Conservation (phyloP, 1,140 invertebrate species). For the Zaprionus camerounensis region DNA sequence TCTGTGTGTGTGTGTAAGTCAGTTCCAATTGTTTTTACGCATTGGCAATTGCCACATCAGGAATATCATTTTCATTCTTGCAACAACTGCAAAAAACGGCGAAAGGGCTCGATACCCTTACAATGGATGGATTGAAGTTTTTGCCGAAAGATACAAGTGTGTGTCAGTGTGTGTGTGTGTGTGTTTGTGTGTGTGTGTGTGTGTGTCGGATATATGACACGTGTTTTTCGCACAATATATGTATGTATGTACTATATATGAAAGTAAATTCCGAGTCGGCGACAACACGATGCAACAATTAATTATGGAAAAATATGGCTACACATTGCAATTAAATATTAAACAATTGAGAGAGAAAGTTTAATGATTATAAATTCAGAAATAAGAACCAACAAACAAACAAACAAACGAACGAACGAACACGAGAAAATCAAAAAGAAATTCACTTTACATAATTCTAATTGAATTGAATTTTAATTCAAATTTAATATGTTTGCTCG, state of each 20-base stretch:
- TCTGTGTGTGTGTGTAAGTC: background rate
- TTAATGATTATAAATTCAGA: background rate
- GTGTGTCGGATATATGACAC: no score
- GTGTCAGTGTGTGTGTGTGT: background rate
- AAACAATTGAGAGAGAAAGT: background rate
- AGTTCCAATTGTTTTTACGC: background rate
- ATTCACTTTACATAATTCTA: background rate
- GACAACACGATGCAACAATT: conserved; percentile 2
- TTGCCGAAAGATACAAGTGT: background rate
- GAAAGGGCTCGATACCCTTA: background rate
- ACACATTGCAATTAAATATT: conserved; percentile 8
- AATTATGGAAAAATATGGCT: conserved; percentile 1
- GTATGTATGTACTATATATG: background rate
- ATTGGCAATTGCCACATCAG: background rate
- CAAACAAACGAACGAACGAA: background rate
- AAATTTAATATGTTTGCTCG: background rate
- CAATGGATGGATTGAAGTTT: background rate
- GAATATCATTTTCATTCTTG: background rate
- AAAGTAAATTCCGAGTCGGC: conserved; percentile 5
- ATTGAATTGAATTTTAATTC: conserved; percentile 5
- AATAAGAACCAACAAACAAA: background rate
- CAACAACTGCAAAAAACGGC: background rate
- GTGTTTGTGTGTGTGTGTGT: background rate
- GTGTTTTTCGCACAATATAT: background rate
- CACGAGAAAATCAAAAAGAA: background rate